These are phyloP conservation scores for Sympetrum striolatum DNA, from an alignment of 2,888 invertebrate species.

Conservation along the genomic window DNA sequence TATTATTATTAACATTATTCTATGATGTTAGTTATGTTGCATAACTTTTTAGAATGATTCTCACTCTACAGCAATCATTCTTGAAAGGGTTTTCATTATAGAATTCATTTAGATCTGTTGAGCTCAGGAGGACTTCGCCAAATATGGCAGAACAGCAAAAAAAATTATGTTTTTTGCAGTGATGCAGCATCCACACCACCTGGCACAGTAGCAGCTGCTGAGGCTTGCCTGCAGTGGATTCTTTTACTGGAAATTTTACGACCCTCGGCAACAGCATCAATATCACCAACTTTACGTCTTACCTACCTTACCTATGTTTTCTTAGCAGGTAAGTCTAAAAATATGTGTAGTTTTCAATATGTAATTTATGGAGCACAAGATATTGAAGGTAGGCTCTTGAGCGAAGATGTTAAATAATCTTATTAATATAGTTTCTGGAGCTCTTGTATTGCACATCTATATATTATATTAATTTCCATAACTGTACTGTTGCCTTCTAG, in stretches of 20 bases:
- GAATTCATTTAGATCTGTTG: no score
- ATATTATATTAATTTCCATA: no score
- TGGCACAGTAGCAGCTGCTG: slow-evolving; percentile 58
- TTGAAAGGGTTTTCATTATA: slow-evolving; percentile 58
- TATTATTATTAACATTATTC: no score
- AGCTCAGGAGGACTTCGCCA: no score
- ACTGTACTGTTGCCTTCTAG: no score
- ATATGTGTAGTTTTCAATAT: neutral
- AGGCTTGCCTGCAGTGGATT: slow-evolving; percentile 69
- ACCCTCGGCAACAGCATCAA: slow-evolving; percentile 63
- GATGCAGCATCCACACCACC: slow-evolving; percentile 8
- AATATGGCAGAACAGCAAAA: no score
- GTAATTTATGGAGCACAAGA: neutral
- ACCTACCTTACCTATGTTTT: slow-evolving; percentile 71
- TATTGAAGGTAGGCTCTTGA: neutral
- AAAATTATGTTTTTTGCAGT: slow-evolving; percentile 47
- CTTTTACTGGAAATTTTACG: slow-evolving; percentile 69
- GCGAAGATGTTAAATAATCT: no score
- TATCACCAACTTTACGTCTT: slow-evolving; percentile 68
- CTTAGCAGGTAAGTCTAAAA: slow-evolving; percentile 64
- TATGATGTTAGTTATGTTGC: neutral
- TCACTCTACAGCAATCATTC: slow-evolving; percentile 59
- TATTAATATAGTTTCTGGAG: no score
- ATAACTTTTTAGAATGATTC: slow-evolving; percentile 44
- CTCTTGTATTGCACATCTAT: no score